Conservation (phyloP, 2,888 invertebrate genomes). For the Leistus spinibarbis region DNA sequence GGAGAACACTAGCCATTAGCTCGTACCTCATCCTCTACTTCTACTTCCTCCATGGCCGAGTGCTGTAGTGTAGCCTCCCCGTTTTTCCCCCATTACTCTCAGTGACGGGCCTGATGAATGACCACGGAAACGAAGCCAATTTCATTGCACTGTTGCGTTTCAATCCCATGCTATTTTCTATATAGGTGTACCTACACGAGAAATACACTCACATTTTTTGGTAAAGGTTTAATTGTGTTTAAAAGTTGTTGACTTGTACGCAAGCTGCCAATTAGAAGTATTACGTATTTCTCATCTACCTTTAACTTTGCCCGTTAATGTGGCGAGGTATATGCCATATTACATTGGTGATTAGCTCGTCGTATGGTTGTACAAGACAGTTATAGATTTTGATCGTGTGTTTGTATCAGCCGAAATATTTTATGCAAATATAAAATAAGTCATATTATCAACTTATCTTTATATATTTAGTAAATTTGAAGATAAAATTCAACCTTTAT, state of each 20-base stretch:
- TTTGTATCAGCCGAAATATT: no score
- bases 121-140: conserved; percentile 55
- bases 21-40: no score
- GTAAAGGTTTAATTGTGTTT: no score
- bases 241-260: no score
- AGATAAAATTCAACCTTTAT: no score
- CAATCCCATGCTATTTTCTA: conserved; percentile 41
- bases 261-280: no score
- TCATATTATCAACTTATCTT: no score
- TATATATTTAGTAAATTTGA: no score
- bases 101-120: conserved; percentile 51
- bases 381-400: no score
- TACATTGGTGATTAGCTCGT: no score
- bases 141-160: conserved; percentile 53
- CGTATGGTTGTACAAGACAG: no score
- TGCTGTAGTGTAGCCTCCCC: conserved; percentile 24
- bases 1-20: neutral
- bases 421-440: no score
- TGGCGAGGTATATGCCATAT: neutral
- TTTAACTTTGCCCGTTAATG: neutral
- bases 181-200: neutral
- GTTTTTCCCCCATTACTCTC: conserved; percentile 17
- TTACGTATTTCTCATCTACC: neutral
- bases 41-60: conserved; percentile 37
- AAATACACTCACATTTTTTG: neutral